Base-by-base conservation (phyloP, 2,113 vertebrate genomes). In the Hiodon tergisus region DNA sequence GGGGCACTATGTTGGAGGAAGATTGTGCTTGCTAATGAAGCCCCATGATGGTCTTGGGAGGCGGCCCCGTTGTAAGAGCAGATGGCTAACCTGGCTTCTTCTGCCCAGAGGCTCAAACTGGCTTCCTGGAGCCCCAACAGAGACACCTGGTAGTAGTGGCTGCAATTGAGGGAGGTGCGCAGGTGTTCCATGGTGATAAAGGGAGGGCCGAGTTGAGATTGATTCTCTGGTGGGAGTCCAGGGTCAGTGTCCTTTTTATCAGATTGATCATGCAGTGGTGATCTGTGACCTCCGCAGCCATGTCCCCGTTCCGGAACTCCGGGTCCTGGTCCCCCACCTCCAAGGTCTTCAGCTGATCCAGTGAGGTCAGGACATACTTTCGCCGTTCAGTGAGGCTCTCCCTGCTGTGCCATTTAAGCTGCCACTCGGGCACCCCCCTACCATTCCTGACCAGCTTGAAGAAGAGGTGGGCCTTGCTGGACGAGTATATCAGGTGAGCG, bases 191-290 rank as follows among this genome's bases (percentile, higher is more conserved):
- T 80, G 78, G 86, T 86, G 76, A 92, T 79, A 0, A 91, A 93
- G 5, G 88, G 88, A 51, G 91, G 91, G 6, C 79, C 74, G 48
- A 92, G 86, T 14, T 86, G 80, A 91, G 87, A 5, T 72, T 77
- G 79, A 93, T 91, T 55, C 92, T 81, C 8, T 89, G 81, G 0
- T 79, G 87, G 0, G 90, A 86, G 57, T 91, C 90, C 88, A 91
- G 88, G 0, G 90, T 89, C 46, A 93, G 81, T 88, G 90, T 91
- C 74, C 81, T 83, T 74, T 93, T 92, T 54, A 93, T 76, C 16
- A 93, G 79, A 62, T 91, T 87, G 78, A 91, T 90, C 92, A 93
- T 92, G 78, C 78, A 83, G 9, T 70, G 67, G 50, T 88, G 81
- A 79, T 93, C 90, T 0, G 81, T 79, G 0, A 51, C 76, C 46